Base-by-base conservation (phyloP, 1,140 invertebrate genomes). In the Drosophila sechellia region DNA sequence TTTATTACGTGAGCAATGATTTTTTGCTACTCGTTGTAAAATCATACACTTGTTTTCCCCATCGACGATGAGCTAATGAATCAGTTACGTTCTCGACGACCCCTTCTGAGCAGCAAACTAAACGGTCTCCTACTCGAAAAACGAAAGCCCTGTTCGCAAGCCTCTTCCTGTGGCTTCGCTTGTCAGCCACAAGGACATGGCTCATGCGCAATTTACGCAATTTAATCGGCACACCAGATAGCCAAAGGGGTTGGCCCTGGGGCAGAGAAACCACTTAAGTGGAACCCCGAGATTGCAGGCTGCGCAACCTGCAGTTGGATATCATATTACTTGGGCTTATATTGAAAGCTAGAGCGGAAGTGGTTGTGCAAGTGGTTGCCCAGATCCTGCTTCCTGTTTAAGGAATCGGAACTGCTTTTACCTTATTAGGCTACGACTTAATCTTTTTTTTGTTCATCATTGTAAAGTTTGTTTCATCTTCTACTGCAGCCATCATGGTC, bases 191-290 rank as follows among this genome's bases (percentile, higher is more conserved):
- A 59, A 48, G 60, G 64, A 68, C 64, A 77, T 22, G 50, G 55
- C 55, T 52, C 48, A 43, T 59, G 55, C 25, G 50, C 64, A 43
- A 50, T 50, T 71, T 39, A 45, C 55, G 53, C 61, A 60, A 75
- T 79, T 77, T 53, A 58, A 81, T 76, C 52, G 46, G 46, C 49
- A 43, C 42, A 56, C 66, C n/a, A 45, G 64, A 13, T 50, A 43
- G 45, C 66, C 25, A 52, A 54, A 53, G 60, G 66, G 53, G 64
- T 77, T 75, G 58, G 42, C 54, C 25, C 34, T 12, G 46, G 64
- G 46, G 46, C 46, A 79, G 25, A 55, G 83, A 86, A 86, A 89
- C 79, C 84, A 73, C 75, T 83, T 87, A 83, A 86, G 79, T 86
- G 61, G 70, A 73, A 34, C 20, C 46, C 55, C 13, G 78, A 60